A percentile compares a stretch with the other conserved stretches of the same genome.
phyloP scores from a whole-genome alignment of 2,113 vertebrate genomes.

The Athene cunicularia region DNA sequence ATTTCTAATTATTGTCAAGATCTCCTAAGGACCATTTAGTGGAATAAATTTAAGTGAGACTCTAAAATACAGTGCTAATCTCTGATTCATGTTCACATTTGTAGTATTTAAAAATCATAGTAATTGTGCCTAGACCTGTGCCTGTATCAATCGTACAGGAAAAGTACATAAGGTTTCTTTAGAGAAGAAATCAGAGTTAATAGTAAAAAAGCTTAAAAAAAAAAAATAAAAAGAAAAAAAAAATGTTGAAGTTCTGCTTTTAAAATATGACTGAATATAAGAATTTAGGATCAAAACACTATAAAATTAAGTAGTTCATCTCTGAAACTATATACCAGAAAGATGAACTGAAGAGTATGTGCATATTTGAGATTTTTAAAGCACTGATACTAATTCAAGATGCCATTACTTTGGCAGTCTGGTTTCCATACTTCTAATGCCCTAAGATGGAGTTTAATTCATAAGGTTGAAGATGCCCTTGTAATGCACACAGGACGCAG shows the following conservation, averaged over 20 bases:
- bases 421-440: slow-evolving; percentile 21
- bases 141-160: not conserved
- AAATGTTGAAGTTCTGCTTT: not conserved
- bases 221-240: not conserved
- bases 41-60: not conserved
- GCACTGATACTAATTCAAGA: slow-evolving; percentile 35
- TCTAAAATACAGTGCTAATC: not conserved
- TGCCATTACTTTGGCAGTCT: not conserved
- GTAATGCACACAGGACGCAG: slow-evolving; percentile 60
- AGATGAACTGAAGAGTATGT: slow-evolving; percentile 16
- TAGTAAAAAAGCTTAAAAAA: not conserved
- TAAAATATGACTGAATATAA: not conserved
- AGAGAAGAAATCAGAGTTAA: not conserved
- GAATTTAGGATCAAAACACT: not conserved
- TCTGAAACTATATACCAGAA: not conserved
- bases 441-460: slow-evolving; percentile 63
- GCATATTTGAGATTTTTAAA: slow-evolving; percentile 17
- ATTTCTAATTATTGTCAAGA: slow-evolving; percentile 22
- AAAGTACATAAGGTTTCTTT: not conserved
- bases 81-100: not conserved
- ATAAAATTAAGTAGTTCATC: not conserved
- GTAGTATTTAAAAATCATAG: not conserved
- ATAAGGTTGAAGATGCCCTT: slow-evolving; percentile 59
- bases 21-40: not conserved
- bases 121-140: not conserved